Percentiles rank a stretch among this genome's conserved stretches.
These are phyloP conservation scores for Drosophila rhopaloa DNA, from an alignment of 1,140 invertebrate genomes.

Conservation along the genomic window DNA sequence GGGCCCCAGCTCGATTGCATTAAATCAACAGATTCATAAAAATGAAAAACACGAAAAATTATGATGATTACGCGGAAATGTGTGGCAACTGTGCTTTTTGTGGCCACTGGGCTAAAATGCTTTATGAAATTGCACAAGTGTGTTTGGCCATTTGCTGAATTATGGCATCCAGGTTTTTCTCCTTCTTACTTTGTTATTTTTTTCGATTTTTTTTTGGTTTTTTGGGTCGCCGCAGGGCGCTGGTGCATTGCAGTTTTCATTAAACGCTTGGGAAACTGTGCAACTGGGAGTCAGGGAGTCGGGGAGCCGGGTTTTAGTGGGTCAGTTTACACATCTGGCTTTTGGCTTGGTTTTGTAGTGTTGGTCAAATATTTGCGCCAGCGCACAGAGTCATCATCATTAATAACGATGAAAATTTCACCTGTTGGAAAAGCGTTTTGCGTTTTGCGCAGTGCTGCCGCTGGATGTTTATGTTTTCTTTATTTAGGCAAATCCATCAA, in stretches of 20 bases:
- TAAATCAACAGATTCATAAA: constrained; percentile 63
- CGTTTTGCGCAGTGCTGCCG: constrained; percentile 11
- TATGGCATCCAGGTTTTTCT: constrained; percentile 50
- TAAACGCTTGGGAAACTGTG: constrained; percentile 51
- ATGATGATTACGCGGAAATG: constrained; percentile 81
- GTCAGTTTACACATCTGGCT: constrained; percentile 73
- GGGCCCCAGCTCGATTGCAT: constrained; percentile 33
- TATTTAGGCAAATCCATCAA: constrained; percentile 77
- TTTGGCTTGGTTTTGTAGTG: constrained; percentile 59
- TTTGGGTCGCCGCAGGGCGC: constrained; percentile 59
- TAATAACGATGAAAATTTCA: constrained; percentile 79
- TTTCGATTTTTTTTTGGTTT: background rate
- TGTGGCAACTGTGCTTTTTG: constrained; percentile 67
- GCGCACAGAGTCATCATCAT: constrained; percentile 77
- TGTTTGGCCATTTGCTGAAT: constrained; percentile 69
- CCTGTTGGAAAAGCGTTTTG: constrained; percentile 70
- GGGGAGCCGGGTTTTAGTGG: constrained; percentile 49
- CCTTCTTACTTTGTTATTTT: background rate
- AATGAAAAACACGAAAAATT: constrained; percentile 70
- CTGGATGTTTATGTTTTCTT: constrained; percentile 58
- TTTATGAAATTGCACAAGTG: constrained; percentile 80
- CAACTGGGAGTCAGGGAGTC: constrained; percentile 6
- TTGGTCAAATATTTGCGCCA: constrained; percentile 75
- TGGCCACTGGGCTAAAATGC: constrained; percentile 65
- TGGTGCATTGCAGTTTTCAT: constrained; percentile 55